A percentile compares a stretch with the other conserved stretches of the same genome.
Evolutionary conservation across 2,113 vertebrate genomes (phyloP).

Genomic region (Cryptomyrus ogoouensis): DNA sequence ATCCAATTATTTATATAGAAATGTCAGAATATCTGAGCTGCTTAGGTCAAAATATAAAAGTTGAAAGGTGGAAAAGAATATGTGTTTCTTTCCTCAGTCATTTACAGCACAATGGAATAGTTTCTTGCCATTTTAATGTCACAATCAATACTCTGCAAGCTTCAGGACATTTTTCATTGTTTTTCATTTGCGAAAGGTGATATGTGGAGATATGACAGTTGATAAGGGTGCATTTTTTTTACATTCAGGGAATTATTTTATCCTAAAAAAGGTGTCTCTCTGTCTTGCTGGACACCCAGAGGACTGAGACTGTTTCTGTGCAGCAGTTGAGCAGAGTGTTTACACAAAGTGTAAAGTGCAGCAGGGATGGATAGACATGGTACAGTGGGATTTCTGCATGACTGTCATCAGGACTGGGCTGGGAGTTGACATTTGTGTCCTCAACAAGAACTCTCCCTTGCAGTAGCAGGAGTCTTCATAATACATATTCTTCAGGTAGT

Average conservation of each 20-base stretch:
- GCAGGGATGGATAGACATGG: not conserved
- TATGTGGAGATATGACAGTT: slow-evolving; percentile 1
- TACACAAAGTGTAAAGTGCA: not conserved
- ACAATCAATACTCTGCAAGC: slow-evolving; percentile 16
- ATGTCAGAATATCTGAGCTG: not conserved
- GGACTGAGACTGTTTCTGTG: not conserved
- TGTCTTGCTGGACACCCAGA: not conserved
- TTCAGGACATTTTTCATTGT: not conserved
- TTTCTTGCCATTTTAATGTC: slow-evolving; percentile 13
- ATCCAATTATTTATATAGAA: not conserved
- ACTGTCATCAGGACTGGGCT: not conserved
- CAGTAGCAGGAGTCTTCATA: not conserved
- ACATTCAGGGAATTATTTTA: slow-evolving; percentile 3
- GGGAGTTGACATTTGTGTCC: not conserved
- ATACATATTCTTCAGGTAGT: not conserved
- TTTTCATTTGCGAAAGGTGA: not conserved
- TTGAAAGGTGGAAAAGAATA: not conserved
- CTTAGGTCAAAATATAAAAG: not conserved
- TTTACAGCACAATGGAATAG: slow-evolving; percentile 3
- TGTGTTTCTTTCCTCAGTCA: not conserved
- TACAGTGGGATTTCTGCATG: not conserved
- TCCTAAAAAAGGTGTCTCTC: not conserved
- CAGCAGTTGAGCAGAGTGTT: not conserved
- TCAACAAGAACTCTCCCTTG: not conserved
- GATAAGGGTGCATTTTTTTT: not conserved